Percentiles rank a stretch among this genome's conserved stretches.
These are phyloP conservation scores for Murina feae DNA, from an alignment of 2,113 vertebrate species.

Conservation along the genomic window DNA sequence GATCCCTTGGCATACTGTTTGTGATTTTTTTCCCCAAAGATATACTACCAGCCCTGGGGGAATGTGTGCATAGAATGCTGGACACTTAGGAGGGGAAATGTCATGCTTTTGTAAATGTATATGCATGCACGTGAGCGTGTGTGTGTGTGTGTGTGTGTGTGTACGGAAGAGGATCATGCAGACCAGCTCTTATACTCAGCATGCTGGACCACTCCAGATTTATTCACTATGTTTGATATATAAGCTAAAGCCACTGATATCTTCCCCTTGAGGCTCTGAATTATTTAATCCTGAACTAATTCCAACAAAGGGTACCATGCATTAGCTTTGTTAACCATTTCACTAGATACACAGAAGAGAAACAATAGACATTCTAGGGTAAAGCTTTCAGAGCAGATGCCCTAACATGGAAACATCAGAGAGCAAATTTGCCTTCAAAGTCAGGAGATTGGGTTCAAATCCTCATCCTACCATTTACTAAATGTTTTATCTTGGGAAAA, in stretches of 20 bases:
- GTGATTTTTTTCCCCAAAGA: neutral
- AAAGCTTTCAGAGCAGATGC: neutral
- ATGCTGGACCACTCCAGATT: neutral
- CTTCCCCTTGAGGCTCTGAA: neutral
- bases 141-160: accelerated
- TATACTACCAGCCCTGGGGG: neutral
- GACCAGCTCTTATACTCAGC: neutral
- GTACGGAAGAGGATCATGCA: neutral
- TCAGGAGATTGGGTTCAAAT: neutral
- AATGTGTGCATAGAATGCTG: neutral
- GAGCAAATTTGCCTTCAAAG: neutral
- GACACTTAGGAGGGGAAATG: neutral
- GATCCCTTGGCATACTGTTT: neutral
- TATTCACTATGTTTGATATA: neutral
- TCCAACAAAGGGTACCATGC: neutral
- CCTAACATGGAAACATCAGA: neutral
- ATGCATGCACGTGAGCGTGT: accelerated
- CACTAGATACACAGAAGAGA: neutral
- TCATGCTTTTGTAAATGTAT: neutral
- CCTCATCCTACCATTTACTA: neutral
- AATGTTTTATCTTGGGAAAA: neutral
- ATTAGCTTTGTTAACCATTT: neutral
- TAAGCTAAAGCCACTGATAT: neutral
- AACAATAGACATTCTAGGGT: neutral
- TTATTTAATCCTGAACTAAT: neutral